phyloP scores from a whole-genome alignment of 2,113 vertebrate genomes.

The Eulacestoma nigropectus region DNA sequence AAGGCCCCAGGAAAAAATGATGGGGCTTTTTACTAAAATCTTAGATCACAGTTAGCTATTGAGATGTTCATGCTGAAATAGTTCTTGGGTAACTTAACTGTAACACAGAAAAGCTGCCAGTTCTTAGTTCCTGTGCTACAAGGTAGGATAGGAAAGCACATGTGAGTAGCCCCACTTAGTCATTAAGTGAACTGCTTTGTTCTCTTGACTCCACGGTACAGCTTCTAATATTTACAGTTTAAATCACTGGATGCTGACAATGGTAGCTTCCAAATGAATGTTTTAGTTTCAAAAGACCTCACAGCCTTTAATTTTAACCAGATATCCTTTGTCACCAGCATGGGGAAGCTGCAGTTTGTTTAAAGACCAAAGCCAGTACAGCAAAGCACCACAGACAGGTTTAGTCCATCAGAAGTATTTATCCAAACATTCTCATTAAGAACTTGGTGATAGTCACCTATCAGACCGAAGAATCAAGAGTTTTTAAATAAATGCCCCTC shows the following conservation, averaged over 20 bases:
- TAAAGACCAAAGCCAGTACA: neutral
- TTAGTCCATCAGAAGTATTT: neutral
- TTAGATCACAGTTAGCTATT: neutral
- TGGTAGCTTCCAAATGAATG: neutral
- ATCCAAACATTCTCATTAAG: neutral
- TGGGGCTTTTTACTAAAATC: neutral
- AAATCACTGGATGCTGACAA: neutral
- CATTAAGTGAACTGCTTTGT: neutral
- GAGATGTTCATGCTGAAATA: neutral
- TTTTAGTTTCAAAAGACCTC: neutral
- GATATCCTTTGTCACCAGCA: neutral
- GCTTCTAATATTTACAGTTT: neutral
- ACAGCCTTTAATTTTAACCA: neutral
- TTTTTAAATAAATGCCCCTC: neutral
- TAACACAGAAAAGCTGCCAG: neutral
- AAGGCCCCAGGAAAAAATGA: neutral
- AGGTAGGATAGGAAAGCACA: neutral
- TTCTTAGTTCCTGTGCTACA: neutral
- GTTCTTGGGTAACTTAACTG: neutral
- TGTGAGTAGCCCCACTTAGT: neutral
- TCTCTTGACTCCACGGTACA: neutral
- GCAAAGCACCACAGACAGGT: neutral
- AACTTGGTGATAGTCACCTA: neutral
- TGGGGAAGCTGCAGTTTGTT: neutral
- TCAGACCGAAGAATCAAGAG: neutral